phyloP scores from a whole-genome alignment of 1,140 invertebrate genomes.

The Monochamus saltuarius region DNA sequence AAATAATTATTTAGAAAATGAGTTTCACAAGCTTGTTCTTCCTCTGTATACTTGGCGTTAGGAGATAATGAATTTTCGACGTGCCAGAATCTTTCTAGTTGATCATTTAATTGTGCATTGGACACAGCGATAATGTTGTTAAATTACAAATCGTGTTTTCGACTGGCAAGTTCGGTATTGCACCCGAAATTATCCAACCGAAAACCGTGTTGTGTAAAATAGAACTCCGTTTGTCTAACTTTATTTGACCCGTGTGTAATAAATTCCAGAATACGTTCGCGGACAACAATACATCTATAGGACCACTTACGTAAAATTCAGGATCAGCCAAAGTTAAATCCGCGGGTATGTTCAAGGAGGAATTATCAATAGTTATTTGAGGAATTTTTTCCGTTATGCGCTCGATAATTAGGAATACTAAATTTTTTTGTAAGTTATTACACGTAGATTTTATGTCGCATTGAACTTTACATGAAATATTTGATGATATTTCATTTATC shows the following conservation, averaged over 20 bases:
- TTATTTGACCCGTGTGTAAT: constrained; percentile 17
- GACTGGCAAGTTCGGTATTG: not conserved
- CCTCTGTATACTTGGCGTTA: constrained; percentile 2
- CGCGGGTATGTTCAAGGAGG: constrained; percentile 1
- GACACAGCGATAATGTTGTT: not conserved
- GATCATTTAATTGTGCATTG: not conserved
- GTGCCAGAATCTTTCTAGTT: constrained; percentile 12
- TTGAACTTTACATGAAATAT: not conserved
- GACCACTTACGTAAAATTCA: not conserved
- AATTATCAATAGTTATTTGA: constrained; percentile 6
- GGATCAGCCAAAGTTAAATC: constrained; percentile 10
- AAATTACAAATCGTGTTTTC: not conserved
- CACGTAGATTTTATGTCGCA: not conserved
- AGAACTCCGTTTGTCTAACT: constrained; percentile 13
- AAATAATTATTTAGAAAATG: constrained; percentile 12
- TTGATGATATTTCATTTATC: constrained; percentile 7
- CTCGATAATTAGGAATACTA: constrained; percentile 7
- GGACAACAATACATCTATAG: constrained; percentile 22
- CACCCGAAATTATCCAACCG: constrained; percentile 21
- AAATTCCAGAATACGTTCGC: constrained; percentile 21
- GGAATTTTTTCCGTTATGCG: constrained; percentile 5
- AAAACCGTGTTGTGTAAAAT: constrained; percentile 22
- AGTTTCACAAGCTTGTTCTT: constrained; percentile 4
- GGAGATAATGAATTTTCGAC: constrained; percentile 3
- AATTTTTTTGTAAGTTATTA: not conserved